phyloP scores from a whole-genome alignment of 2,888 invertebrate genomes.

The Seira ritae region DNA sequence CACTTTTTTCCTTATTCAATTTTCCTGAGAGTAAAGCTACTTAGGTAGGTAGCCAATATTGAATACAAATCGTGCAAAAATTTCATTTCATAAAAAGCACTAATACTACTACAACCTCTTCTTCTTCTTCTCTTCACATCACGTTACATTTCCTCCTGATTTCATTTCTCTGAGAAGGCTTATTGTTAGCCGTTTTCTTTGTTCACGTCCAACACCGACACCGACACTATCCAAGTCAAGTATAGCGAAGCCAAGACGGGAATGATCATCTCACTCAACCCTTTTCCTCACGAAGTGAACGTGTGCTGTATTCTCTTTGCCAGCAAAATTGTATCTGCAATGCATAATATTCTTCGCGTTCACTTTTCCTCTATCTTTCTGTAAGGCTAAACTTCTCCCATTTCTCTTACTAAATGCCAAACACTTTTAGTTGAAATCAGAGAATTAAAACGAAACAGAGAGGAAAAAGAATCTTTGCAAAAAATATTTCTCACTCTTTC shows the following conservation, averaged over 20 bases:
- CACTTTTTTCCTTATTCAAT: not conserved
- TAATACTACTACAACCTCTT: too few species aligned
- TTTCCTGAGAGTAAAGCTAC: not conserved
- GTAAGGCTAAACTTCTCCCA: not conserved
- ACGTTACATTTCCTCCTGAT: not conserved
- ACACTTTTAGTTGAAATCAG: constrained; percentile 11
- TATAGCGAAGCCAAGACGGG: too few species aligned
- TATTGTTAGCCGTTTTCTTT: not conserved
- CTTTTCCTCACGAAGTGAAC: not conserved
- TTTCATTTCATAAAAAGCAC: constrained; percentile 1
- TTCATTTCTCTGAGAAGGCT: not conserved
- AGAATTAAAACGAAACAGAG: not conserved
- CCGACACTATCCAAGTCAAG: too few species aligned
- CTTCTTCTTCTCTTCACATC: not conserved
- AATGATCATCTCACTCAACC: too few species aligned
- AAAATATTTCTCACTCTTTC: not conserved
- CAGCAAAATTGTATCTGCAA: not conserved
- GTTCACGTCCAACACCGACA: not conserved
- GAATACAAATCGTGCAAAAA: constrained; percentile 2
- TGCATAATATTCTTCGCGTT: not conserved
- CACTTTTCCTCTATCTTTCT: not conserved
- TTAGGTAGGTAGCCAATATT: not conserved
- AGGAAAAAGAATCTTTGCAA: not conserved
- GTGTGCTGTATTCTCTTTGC: not conserved
- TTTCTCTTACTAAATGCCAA: constrained; percentile 8